Percentiles rank a stretch among this genome's conserved stretches.
Conservation (phyloP, 2,888 invertebrate species). For the Patella depressa region DNA sequence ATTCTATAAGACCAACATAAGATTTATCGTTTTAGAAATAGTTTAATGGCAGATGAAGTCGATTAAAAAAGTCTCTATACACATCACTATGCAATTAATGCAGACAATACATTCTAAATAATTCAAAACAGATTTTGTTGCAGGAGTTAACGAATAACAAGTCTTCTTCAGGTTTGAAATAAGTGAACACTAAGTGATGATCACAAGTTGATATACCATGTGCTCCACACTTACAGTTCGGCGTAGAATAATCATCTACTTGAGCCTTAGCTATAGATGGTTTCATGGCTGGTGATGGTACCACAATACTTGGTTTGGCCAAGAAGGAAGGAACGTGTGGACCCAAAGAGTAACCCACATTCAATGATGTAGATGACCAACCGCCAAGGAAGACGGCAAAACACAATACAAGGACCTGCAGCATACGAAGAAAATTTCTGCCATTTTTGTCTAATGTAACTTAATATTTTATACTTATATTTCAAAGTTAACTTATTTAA, state of each 20-base stretch:
- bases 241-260: conserved; percentile 57
- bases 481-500: too few relatives aligned
- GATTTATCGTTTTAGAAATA: not conserved
- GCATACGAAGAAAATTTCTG: conserved; percentile 13
- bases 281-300: conserved; percentile 53
- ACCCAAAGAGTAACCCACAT: conserved; percentile 56
- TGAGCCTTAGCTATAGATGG: conserved; percentile 52
- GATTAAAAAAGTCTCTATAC: not conserved
- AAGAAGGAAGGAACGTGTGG: conserved; percentile 37
- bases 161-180: not conserved
- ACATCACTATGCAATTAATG: too few relatives aligned
- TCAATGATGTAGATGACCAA: conserved; percentile 66
- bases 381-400: conserved; percentile 70
- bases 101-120: too few relatives aligned
- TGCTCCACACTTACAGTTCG: conserved; percentile 58
- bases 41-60: not conserved
- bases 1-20: too few relatives aligned
- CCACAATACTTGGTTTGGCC: conserved; percentile 50
- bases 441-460: not conserved
- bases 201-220: not conserved
- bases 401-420: conserved; percentile 65
- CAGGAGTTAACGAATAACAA: not conserved
- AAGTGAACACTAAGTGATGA: not conserved
- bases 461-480: not conserved
- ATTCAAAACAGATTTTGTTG: too few relatives aligned